phyloP scores from a whole-genome alignment of 2,113 vertebrate genomes.

The Phylloscopus whistleri region DNA sequence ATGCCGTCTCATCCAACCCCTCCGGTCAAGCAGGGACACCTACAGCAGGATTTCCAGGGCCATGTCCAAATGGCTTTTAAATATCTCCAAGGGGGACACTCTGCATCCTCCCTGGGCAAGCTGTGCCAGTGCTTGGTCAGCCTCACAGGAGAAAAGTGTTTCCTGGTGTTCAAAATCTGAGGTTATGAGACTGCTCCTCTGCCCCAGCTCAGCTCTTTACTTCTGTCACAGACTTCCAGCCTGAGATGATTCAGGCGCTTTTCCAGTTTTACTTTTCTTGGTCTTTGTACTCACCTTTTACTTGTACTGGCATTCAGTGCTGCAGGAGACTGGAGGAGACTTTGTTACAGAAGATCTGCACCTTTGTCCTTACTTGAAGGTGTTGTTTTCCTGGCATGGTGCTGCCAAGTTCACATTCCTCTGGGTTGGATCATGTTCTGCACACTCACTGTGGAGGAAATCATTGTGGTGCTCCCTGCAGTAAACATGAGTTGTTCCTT shows the following conservation, averaged over 20 bases:
- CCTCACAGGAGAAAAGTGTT: neutral
- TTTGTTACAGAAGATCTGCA: neutral
- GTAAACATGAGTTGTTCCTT: neutral
- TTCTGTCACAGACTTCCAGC: neutral
- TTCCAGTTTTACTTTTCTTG: neutral
- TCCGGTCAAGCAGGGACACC: neutral
- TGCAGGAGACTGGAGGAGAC: neutral
- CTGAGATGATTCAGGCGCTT: neutral
- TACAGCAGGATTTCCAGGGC: neutral
- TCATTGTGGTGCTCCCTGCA: neutral
- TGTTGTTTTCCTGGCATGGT: accelerated
- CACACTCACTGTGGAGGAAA: neutral
- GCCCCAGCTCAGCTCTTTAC: neutral
- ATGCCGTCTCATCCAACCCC: accelerated
- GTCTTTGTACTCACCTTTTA: neutral
- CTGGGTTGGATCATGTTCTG: neutral
- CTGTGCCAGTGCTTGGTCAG: neutral
- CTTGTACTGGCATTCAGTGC: neutral
- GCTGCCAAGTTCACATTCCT: accelerated
- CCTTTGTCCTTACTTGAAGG: neutral
- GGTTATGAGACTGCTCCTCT: neutral
- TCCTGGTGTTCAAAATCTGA: neutral
- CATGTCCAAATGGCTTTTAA: neutral
- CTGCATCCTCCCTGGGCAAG: neutral
- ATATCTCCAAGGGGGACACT: neutral